Evolutionary conservation across 2,888 invertebrate species (phyloP), one percentile per base, ranked within the genome.

Genomic region (Drosophila peninsularis): DNA sequence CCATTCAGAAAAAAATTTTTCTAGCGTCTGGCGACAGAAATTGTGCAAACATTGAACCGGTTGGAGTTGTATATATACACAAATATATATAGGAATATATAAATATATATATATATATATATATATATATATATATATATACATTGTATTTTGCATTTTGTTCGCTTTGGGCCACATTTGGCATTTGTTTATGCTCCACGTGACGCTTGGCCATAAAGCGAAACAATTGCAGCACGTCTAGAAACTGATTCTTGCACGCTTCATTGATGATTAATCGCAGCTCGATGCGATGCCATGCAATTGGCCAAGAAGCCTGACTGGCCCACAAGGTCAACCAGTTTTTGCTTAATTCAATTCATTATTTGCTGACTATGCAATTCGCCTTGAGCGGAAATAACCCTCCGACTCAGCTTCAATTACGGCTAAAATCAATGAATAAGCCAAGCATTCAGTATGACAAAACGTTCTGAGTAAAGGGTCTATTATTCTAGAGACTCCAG

Each of bases 31-130:
- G 87, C 82, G 89, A 83, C 87, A 66, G 53, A 66, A 70, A 70
- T 79, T 89, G 89, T 89, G 88, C 88, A 83, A 89, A 89, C 85
- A 83, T 81, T 83, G 85, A 89, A 89, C 83, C 83, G 83, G 83
- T 83, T 89, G 76, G 88, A 82, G 83, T 82, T 78, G 81, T 71
- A 65, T 84, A 63, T 49, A 69, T 62, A 71, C 54, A 49, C 14
- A 67, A 21, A 30, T 21, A 36, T 37, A 17, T 11, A 11, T 11
- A 21, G 17, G 44, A 34, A 30, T 36, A 32, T 41, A 30, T 37
- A 5, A 10, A 36, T 11, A 37, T 39, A 47, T 37, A 21, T 30
- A 19, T 36, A 9, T 13, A 9, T 0, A 2, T 4, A 9, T 41
- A 10, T 36, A 39, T 55, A 36, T 11, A 37, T 39, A 47, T 37